Evolutionary conservation across 2,888 invertebrate species (phyloP).

Genomic region (Drosophila sordidapex): DNA sequence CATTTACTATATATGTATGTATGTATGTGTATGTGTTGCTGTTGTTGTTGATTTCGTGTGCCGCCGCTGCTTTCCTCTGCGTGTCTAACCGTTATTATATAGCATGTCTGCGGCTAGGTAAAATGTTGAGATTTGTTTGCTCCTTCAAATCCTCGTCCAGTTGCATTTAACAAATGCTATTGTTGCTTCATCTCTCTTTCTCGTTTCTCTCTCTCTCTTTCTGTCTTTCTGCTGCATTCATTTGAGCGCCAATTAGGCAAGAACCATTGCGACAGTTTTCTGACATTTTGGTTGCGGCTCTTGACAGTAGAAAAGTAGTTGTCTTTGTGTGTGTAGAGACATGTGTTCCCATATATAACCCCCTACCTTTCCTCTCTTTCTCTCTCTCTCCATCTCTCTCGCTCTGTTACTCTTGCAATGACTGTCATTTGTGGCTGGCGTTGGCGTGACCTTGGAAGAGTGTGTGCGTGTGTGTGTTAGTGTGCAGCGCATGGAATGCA

Average conservation of each 20-base stretch:
- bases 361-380: not conserved
- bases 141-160: conserved; percentile 16
- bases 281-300: conserved; percentile 60
- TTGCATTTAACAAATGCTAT: conserved; percentile 30
- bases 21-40: conserved; percentile 5
- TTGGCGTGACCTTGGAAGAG: conserved; percentile 46
- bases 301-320: conserved; percentile 34
- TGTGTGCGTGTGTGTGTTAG: conserved; percentile 3
- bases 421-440: conserved; percentile 53
- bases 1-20: conserved; percentile 21
- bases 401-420: conserved; percentile 11
- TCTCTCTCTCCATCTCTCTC: not conserved
- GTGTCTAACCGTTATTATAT: conserved; percentile 60
- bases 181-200: conserved; percentile 3
- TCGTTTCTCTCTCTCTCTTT: not conserved
- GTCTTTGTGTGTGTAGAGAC: conserved; percentile 7
- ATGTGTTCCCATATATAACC: conserved; percentile 15
- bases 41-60: conserved; percentile 1
- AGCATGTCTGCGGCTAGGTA: conserved; percentile 19
- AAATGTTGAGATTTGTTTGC: conserved; percentile 41
- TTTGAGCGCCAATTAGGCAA: conserved; percentile 65
- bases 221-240: conserved; percentile 46
- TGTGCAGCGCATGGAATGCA: conserved; percentile 69
- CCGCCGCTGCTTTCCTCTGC: conserved; percentile 42
- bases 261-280: conserved; percentile 58